phyloP scores from a whole-genome alignment of 2,888 invertebrate species.

The Eulithis prunata region DNA sequence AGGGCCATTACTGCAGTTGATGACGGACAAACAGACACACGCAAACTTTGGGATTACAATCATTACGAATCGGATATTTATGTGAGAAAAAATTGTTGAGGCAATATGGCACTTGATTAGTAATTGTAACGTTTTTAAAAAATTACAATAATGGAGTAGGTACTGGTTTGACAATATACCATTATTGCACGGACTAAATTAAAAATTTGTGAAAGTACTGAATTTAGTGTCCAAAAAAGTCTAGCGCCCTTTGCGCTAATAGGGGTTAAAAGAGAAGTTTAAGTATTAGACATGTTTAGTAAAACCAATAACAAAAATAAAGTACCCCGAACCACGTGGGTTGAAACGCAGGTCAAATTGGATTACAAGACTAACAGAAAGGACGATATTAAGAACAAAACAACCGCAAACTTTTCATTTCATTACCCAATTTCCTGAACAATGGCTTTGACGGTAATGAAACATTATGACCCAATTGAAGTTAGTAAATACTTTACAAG shows the following conservation, averaged over 20 bases:
- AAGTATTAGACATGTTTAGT: background rate
- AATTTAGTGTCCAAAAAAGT: too few species aligned
- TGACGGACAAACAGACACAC: slow-evolving; percentile 39
- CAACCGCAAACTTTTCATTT: slow-evolving; percentile 31
- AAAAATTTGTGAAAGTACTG: too few species aligned
- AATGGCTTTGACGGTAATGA: slow-evolving; percentile 20
- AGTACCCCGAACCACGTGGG: slow-evolving; percentile 4
- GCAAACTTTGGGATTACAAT: slow-evolving; percentile 35
- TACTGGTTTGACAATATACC: too few species aligned
- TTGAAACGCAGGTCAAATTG: slow-evolving; percentile 18
- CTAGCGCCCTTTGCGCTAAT: too few species aligned
- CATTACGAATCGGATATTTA: slow-evolving; percentile 37
- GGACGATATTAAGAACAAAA: slow-evolving; percentile 26
- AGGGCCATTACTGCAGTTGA: slow-evolving; percentile 36
- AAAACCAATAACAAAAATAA: background rate
- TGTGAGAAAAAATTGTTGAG: slow-evolving; percentile 36
- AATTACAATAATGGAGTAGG: too few species aligned
- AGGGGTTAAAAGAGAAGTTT: background rate
- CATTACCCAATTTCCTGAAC: slow-evolving; percentile 30
- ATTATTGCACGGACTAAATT: too few species aligned
- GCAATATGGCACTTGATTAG: slow-evolving; percentile 6
- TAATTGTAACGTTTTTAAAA: background rate
- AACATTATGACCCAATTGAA: slow-evolving; percentile 27
- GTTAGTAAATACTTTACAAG: slow-evolving; percentile 11
- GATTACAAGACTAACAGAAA: slow-evolving; percentile 26